These are phyloP conservation scores for Sycon ciliatum DNA, from an alignment of 37 sponge, comb jelly and placozoan species.

Conservation along the genomic window DNA sequence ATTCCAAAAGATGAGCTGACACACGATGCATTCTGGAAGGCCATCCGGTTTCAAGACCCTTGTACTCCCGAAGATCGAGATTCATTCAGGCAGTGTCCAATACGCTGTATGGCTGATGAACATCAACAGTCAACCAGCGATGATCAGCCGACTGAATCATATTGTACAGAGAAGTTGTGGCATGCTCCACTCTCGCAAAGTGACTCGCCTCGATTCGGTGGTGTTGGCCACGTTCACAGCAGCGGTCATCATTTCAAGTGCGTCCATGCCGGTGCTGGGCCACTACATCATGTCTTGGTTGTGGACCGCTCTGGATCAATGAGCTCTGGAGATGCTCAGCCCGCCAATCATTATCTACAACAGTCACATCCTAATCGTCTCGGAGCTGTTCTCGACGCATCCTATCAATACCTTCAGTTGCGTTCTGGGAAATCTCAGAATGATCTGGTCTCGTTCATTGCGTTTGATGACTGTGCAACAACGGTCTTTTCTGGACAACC, in stretches of 20 bases:
- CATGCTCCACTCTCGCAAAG: background rate
- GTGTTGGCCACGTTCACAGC: background rate
- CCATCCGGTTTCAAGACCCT: background rate
- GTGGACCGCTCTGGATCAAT: background rate
- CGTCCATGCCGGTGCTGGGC: background rate
- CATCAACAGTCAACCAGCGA: background rate
- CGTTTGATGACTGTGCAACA: background rate
- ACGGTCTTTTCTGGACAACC: too few species aligned
- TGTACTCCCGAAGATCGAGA: background rate
- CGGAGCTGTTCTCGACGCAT: background rate
- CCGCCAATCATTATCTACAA: background rate
- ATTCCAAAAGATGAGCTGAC: conserved; percentile 1
- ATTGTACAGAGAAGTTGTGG: background rate
- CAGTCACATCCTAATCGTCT: too few species aligned
- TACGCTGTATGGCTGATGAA: background rate
- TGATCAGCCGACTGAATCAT: background rate
- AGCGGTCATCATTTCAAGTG: conserved; percentile 11
- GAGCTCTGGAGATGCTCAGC: background rate
- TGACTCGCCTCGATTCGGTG: background rate
- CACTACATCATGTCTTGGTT: background rate
- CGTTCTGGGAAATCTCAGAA: background rate
- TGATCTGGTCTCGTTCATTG: background rate
- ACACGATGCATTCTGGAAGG: background rate
- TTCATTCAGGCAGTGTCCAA: background rate
- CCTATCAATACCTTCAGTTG: background rate